These are phyloP conservation scores for Rhinogobius similis DNA, from an alignment of 2,113 vertebrate species.

Conservation along the genomic window DNA sequence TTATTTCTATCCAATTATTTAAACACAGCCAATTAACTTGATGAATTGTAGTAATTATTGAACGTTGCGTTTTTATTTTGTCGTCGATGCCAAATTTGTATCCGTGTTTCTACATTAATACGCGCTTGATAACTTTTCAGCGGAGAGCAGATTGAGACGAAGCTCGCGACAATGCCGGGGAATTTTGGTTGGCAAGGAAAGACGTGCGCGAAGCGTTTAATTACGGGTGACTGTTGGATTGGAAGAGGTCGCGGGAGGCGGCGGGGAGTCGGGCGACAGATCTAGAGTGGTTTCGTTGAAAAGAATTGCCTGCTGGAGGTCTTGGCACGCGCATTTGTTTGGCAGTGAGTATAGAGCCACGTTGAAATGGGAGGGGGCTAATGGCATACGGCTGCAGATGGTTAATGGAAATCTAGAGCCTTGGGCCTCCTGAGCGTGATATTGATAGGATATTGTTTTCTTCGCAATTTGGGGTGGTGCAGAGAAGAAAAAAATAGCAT, in stretches of 20 bases:
- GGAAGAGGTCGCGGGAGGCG: constrained; percentile 29
- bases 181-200: not conserved
- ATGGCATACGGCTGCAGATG: constrained; percentile 4
- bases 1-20: constrained; percentile 58
- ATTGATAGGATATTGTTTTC: constrained; percentile 24
- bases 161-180: not conserved
- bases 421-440: constrained; percentile 6
- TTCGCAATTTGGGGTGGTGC: constrained; percentile 19
- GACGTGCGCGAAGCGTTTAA: constrained; percentile 26
- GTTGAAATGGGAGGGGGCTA: constrained; percentile 28
- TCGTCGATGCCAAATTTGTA: constrained; percentile 28
- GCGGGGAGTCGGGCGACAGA: constrained; percentile 31
- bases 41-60: constrained; percentile 54
- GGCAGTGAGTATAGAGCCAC: constrained; percentile 15
- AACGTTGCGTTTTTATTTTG: constrained; percentile 36
- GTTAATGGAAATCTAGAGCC: constrained; percentile 28
- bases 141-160: not conserved
- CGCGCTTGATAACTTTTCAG: constrained; percentile 13
- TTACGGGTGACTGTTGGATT: constrained; percentile 41
- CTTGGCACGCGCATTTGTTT: constrained; percentile 14
- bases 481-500: constrained; percentile 19
- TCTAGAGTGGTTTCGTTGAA: constrained; percentile 20
- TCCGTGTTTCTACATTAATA: constrained; percentile 1
- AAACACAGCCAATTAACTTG: constrained; percentile 62
- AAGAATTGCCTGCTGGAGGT: constrained; percentile 36